phyloP scores from a whole-genome alignment of 2,888 invertebrate genomes.

The Caprella mutica region DNA sequence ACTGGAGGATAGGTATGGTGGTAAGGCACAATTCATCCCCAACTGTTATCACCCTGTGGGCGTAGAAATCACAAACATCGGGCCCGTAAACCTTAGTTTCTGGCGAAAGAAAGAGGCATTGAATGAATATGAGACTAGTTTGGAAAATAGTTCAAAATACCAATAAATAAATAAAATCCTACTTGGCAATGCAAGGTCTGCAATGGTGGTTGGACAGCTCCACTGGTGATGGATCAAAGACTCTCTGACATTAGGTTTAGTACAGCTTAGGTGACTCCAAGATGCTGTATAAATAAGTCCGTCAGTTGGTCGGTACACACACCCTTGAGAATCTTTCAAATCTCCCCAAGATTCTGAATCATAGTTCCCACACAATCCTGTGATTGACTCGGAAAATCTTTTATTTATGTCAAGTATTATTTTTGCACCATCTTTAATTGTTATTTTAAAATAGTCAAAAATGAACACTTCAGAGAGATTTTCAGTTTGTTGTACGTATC shows the following conservation, averaged over 20 bases:
- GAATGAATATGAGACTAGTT: too few relatives aligned
- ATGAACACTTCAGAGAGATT: too few relatives aligned
- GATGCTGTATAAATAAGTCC: not conserved
- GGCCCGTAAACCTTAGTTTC: not conserved
- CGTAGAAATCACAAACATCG: not conserved
- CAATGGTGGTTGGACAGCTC: not conserved
- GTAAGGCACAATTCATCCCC: not conserved
- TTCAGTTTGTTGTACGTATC: too few relatives aligned
- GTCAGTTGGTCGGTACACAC: not conserved
- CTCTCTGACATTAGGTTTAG: not conserved
- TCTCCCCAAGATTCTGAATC: not conserved
- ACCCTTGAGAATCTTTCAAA: not conserved
- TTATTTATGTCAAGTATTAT: too few relatives aligned
- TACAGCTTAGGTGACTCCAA: not conserved
- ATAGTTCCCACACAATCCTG: slow-evolving; percentile 2
- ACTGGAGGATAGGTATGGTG: not conserved
- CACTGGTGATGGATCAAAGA: slow-evolving; percentile 1
- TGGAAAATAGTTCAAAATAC: too few relatives aligned
- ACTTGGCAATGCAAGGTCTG: not conserved
- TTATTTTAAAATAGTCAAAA: too few relatives aligned
- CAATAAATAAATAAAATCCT: not conserved
- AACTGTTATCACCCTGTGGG: not conserved
- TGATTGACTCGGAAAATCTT: too few relatives aligned
- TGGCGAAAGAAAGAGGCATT: not conserved
- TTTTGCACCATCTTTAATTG: too few relatives aligned